phyloP scores from a whole-genome alignment of 1,140 invertebrate genomes.

The Sarcophaga peregrina region DNA sequence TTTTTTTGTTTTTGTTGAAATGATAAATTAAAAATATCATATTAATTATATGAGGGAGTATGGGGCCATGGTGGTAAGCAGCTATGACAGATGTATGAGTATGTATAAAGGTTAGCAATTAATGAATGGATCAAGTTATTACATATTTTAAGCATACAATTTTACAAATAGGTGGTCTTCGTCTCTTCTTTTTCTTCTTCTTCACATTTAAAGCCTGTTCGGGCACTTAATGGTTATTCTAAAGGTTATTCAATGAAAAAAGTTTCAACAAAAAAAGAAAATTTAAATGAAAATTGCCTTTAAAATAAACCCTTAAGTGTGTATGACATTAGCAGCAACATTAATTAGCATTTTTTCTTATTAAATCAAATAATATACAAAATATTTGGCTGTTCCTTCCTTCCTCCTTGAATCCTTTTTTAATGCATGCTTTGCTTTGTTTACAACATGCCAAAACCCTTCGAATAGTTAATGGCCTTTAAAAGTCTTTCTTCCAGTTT shows the following conservation, averaged over 20 bases:
- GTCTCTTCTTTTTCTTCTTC: too few species aligned
- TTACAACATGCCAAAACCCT: constrained; percentile 88
- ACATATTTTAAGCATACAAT: neutral
- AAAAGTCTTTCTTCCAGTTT: constrained; percentile 87
- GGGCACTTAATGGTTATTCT: neutral
- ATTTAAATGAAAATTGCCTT: neutral
- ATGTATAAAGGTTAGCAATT: neutral
- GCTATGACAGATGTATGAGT: neutral
- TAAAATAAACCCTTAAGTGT: neutral
- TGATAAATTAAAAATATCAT: too few species aligned
- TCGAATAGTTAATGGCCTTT: constrained; percentile 90
- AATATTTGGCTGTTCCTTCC: constrained; percentile 16
- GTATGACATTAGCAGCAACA: neutral
- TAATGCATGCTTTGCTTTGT: neutral
- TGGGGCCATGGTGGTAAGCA: too few species aligned
- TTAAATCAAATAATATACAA: constrained; percentile 15
- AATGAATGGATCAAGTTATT: too few species aligned
- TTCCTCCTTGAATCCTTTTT: neutral
- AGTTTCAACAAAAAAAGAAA: neutral
- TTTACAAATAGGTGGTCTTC: constrained; percentile 31
- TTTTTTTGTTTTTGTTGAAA: neutral
- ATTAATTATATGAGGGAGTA: too few species aligned
- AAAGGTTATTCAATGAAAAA: neutral
- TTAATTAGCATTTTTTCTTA: neutral
- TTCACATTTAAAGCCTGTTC: neutral